phyloP scores from a whole-genome alignment of 2,797 vertebrate species.

The Coracias cyanogaster region DNA sequence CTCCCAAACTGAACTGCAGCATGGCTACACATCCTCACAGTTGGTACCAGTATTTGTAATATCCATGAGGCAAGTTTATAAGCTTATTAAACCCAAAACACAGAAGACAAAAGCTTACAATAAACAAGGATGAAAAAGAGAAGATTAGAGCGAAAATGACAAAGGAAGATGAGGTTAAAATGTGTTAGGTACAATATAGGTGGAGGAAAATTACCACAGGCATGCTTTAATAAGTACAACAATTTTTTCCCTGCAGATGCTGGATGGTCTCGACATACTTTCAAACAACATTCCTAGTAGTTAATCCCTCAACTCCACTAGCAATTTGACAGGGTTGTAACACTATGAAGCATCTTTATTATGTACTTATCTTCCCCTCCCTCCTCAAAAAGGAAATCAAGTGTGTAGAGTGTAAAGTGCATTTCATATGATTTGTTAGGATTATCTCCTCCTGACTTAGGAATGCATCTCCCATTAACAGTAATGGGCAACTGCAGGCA shows the following conservation, averaged over 20 bases:
- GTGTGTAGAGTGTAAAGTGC: neutral
- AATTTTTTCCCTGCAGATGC: conserved; percentile 32
- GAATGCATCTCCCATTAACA: neutral
- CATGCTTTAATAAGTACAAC: conserved; percentile 28
- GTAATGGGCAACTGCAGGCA: neutral
- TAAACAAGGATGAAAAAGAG: conserved; percentile 65
- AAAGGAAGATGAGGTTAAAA: conserved; percentile 57
- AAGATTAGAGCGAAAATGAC: conserved; percentile 48
- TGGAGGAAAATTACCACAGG: conserved; percentile 46
- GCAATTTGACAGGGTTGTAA: conserved; percentile 16
- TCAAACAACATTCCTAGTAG: conserved; percentile 43
- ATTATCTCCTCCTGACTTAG: neutral
- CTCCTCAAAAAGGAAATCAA: neutral
- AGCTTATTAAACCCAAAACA: conserved; percentile 71
- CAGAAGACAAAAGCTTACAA: conserved; percentile 66
- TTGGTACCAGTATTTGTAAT: conserved; percentile 47
- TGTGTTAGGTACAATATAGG: neutral
- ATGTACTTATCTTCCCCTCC: neutral
- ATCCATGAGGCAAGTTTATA: conserved; percentile 46
- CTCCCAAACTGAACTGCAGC: neutral
- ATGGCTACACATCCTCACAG: conserved; percentile 14
- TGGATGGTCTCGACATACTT: conserved; percentile 15
- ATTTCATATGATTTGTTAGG: neutral
- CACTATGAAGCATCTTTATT: conserved; percentile 7
- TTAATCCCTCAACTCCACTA: conserved; percentile 35